Evolutionary conservation across 2,797 vertebrate genomes (phyloP).

Genomic region (Sardinella longiceps): DNA sequence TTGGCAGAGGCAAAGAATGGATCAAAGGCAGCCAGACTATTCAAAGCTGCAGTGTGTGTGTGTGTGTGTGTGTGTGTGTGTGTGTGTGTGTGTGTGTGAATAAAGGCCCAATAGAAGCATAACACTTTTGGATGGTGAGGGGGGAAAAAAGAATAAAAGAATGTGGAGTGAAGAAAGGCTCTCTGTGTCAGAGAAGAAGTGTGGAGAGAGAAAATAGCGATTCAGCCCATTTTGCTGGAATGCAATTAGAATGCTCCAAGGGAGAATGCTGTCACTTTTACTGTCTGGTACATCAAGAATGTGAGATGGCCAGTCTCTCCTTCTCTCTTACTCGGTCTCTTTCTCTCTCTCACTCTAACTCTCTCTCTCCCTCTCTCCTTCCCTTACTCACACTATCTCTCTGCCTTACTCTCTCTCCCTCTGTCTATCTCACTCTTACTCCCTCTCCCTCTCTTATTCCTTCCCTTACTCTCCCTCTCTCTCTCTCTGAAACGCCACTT

Average conservation of each 20-base stretch:
- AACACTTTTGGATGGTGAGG: background rate
- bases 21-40: background rate
- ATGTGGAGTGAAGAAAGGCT: background rate
- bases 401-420: background rate
- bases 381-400: no score
- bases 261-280: background rate
- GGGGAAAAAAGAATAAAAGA: background rate
- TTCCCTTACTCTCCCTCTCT: background rate
- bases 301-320: background rate
- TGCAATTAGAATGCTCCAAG: background rate
- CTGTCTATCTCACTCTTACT: no score
- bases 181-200: background rate
- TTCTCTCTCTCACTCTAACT: no score
- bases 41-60: background rate
- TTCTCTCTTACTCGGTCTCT: no score
- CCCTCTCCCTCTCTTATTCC: no score
- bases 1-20: background rate
- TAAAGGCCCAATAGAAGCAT: background rate
- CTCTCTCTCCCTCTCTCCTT: background rate
- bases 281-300: background rate
- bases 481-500: background rate
- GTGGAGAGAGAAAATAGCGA: background rate
- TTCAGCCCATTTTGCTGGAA: background rate
- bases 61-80: no score
- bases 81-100: no score